Percentiles rank a stretch among this genome's conserved stretches.
phyloP scores from a whole-genome alignment of 2,888 invertebrate genomes.

The Polyommatus icarus region DNA sequence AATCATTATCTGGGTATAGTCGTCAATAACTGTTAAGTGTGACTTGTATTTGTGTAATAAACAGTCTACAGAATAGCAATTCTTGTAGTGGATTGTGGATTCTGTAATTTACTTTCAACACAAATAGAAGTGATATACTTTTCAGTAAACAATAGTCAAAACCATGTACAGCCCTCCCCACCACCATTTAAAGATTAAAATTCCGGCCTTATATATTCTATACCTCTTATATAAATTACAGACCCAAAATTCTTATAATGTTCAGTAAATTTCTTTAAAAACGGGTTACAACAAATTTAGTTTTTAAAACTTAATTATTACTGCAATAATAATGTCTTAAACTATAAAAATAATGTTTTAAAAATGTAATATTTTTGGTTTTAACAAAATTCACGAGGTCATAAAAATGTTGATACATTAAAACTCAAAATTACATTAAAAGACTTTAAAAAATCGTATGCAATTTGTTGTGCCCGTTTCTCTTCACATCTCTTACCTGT shows the following conservation, averaged over 20 bases:
- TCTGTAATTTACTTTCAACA: not conserved
- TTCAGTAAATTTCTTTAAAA: not conserved
- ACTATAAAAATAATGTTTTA: not conserved
- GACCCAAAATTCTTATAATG: not conserved
- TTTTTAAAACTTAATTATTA: not conserved
- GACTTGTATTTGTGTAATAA: not conserved
- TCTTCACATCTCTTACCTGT: conserved; percentile 11
- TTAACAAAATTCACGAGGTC: too few species aligned
- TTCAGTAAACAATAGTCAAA: conserved; percentile 2
- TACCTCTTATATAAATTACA: not conserved
- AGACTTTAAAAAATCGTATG: too few species aligned
- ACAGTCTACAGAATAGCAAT: not conserved
- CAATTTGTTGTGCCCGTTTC: conserved; percentile 29
- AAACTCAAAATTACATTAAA: too few species aligned
- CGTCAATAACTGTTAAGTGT: not conserved
- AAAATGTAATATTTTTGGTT: too few species aligned
- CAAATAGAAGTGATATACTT: not conserved
- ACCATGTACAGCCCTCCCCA: conserved; percentile 14
- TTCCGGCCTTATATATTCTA: not conserved
- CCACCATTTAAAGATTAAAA: not conserved
- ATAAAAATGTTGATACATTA: not conserved
- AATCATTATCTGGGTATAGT: not conserved
- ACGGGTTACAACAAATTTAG: conserved; percentile 26
- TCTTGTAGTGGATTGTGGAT: not conserved
- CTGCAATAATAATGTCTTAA: not conserved